phyloP scores from a whole-genome alignment of 2,888 invertebrate species.

The Caenorhabditis macrosperma region DNA sequence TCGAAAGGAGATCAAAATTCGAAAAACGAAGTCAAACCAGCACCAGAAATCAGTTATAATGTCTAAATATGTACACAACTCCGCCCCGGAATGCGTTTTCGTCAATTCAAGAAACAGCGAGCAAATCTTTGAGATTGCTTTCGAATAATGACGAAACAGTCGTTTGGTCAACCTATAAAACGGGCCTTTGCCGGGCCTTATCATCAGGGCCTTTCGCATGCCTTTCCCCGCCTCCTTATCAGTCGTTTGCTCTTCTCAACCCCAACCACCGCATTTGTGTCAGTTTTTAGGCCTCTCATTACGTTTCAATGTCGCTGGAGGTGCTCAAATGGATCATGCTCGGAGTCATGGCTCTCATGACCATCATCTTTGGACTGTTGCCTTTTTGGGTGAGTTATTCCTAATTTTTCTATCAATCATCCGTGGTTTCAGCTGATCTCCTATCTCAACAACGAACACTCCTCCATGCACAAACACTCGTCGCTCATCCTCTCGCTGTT shows the following conservation, averaged over 20 bases:
- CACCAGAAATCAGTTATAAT: constrained; percentile 14
- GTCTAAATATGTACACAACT: neutral
- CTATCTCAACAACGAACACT: constrained; percentile 41
- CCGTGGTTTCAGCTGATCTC: constrained; percentile 48
- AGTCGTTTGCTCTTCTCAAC: constrained; percentile 1
- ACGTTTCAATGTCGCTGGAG: constrained; percentile 58
- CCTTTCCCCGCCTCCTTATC: constrained; percentile 33
- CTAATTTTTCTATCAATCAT: neutral
- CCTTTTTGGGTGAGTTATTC: constrained; percentile 84
- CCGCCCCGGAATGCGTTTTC: constrained; percentile 11
- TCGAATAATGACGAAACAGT: constrained; percentile 42
- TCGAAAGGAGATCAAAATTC: neutral
- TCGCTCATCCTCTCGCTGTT: constrained; percentile 68
- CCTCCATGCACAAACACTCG: constrained; percentile 50
- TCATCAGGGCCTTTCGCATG: constrained; percentile 30
- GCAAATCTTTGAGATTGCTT: neutral
- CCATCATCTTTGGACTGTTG: constrained; percentile 67
- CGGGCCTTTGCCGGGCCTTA: constrained; percentile 47
- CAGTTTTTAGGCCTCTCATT: neutral
- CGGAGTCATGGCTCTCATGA: constrained; percentile 67
- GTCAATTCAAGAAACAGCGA: constrained; percentile 30
- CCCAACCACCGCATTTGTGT: constrained; percentile 4
- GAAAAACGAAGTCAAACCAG: neutral
- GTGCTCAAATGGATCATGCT: constrained; percentile 69
- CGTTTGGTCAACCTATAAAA: constrained; percentile 46